These are phyloP conservation scores for Neelides sp. DNA, from an alignment of 1,140 invertebrate genomes.

Conservation along the genomic window DNA sequence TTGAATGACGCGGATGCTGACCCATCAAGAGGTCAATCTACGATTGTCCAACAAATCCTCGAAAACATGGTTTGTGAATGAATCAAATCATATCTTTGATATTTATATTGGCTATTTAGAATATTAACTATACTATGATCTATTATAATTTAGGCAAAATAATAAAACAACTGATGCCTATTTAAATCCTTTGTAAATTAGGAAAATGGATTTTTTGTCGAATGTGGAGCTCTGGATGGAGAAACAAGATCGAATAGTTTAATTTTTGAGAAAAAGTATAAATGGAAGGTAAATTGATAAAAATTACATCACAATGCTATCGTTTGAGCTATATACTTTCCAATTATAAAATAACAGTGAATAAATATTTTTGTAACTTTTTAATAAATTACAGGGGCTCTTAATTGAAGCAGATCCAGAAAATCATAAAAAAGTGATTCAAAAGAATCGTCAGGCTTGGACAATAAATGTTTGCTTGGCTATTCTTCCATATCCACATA, in stretches of 20 bases:
- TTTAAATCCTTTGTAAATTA: slow-evolving; percentile 28
- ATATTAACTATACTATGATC: neutral
- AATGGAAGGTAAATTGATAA: slow-evolving; percentile 34
- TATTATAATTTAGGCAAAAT: neutral
- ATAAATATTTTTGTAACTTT: neutral
- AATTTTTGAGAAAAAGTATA: slow-evolving; percentile 37
- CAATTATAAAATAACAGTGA: neutral
- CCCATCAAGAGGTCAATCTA: slow-evolving; percentile 39
- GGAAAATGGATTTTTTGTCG: slow-evolving; percentile 43
- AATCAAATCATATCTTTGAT: neutral
- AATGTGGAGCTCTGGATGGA: slow-evolving; percentile 43
- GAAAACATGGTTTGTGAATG: slow-evolving; percentile 33
- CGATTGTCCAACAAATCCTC: slow-evolving; percentile 34
- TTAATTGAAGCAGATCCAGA: slow-evolving; percentile 23
- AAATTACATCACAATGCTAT: neutral
- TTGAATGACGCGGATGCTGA: slow-evolving; percentile 34
- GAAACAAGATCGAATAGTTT: slow-evolving; percentile 42
- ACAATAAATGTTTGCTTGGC: slow-evolving; percentile 11
- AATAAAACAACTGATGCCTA: neutral
- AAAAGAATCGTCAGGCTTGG: slow-evolving; percentile 17
- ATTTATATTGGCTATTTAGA: neutral
- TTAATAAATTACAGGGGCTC: slow-evolving; percentile 8
- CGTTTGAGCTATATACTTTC: neutral
- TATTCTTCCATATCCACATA: slow-evolving; percentile 18
- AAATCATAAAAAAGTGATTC: slow-evolving; percentile 8